Evolutionary conservation across 2,797 vertebrate species (phyloP).

Genomic region (Hydrophis major): DNA sequence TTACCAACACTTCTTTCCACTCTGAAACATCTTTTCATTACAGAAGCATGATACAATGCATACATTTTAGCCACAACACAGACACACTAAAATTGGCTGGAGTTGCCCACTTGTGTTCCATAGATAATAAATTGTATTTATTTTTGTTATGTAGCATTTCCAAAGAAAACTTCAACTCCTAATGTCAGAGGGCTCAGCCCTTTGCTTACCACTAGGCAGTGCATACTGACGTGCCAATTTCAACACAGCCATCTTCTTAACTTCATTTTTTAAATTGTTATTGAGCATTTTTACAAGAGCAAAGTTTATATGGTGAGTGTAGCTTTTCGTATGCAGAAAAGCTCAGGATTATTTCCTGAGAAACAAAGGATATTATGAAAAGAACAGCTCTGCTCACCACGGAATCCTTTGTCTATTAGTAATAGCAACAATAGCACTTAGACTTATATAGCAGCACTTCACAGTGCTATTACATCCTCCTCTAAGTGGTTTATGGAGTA

Average conservation of each 20-base stretch:
- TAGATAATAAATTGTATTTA: not conserved
- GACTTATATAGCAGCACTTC: not conserved
- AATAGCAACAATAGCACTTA: not conserved
- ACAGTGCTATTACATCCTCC: not conserved
- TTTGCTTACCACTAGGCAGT: not conserved
- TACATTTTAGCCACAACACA: not conserved
- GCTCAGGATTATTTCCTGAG: not conserved
- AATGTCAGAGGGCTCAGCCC: not conserved
- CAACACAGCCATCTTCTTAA: not conserved
- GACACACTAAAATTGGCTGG: not conserved
- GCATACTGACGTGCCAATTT: not conserved
- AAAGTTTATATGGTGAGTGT: not conserved
- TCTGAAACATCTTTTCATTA: slow-evolving; percentile 33
- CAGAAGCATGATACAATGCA: slow-evolving; percentile 19
- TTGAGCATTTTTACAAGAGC: not conserved
- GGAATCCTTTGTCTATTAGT: not conserved
- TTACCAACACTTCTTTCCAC: not conserved
- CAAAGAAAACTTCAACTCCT: not conserved
- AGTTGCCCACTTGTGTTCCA: not conserved
- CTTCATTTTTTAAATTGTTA: not conserved
- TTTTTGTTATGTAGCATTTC: not conserved
- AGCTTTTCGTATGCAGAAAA: not conserved
- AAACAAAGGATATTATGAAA: not conserved
- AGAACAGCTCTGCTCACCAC: not conserved
- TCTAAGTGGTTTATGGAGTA: not conserved